These are phyloP conservation scores for Drosophila seclusa DNA, from an alignment of 2,888 invertebrate species.

Conservation along the genomic window DNA sequence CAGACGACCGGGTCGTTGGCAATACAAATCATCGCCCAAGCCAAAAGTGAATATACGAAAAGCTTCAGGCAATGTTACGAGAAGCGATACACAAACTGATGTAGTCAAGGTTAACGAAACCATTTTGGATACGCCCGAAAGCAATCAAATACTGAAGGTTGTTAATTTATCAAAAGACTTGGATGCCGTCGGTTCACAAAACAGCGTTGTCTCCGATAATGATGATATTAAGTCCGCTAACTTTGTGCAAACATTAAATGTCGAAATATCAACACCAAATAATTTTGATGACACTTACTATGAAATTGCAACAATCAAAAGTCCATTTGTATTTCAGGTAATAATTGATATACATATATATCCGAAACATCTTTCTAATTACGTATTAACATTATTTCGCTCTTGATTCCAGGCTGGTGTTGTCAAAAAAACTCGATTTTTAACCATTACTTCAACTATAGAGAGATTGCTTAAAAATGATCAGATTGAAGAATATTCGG, in stretches of 20 bases:
- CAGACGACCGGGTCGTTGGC: constrained; percentile 93
- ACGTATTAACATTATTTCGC: background rate
- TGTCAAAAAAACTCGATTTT: constrained; percentile 93
- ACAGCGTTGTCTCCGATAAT: constrained; percentile 87
- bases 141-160: constrained; percentile 76
- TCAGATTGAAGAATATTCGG: constrained; percentile 86
- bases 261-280: constrained; percentile 94
- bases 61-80: constrained; percentile 86
- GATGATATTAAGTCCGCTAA: constrained; percentile 80
- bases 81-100: constrained; percentile 34
- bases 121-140: constrained; percentile 84
- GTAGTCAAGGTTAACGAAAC: constrained; percentile 83
- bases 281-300: constrained; percentile 94
- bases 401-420: constrained; percentile 90
- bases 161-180: constrained; percentile 86
- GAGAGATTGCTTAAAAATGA: constrained; percentile 90
- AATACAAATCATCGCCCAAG: constrained; percentile 95
- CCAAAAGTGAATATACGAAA: constrained; percentile 93
- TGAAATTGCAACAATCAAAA: constrained; percentile 95
- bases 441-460: constrained; percentile 94
- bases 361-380: background rate
- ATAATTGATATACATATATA: constrained; percentile 31
- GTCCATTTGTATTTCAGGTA: constrained; percentile 96
- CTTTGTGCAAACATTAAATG: constrained; percentile 92
- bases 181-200: constrained; percentile 89